phyloP scores from a whole-genome alignment of 2,113 vertebrate species.

The Nettapus auritus region DNA sequence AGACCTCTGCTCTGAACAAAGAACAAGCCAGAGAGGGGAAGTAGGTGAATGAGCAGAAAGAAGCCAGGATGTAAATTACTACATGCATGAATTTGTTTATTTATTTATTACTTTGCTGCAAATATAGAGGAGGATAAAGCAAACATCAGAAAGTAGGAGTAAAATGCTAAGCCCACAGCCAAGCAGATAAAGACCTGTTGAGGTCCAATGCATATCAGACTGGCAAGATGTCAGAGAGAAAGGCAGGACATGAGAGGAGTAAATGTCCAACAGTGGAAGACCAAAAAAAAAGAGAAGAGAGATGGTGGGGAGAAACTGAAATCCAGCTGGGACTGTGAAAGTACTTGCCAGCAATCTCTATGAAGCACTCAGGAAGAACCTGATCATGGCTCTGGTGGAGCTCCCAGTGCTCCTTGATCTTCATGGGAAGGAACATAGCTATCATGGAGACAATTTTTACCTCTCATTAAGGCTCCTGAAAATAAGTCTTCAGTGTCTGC shows the following conservation, averaged over 20 bases:
- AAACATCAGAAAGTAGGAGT: neutral
- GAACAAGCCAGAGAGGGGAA: neutral
- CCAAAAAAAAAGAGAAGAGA: neutral
- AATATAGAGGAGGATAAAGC: neutral
- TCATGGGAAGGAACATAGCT: accelerated
- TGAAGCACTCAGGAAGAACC: accelerated
- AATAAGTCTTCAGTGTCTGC: neutral
- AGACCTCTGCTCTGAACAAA: neutral
- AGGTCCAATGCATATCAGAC: neutral
- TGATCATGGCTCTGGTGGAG: neutral
- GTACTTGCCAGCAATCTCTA: neutral
- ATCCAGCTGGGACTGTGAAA: neutral
- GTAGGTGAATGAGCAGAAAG: neutral
- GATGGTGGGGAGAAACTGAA: neutral
- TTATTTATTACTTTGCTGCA: neutral
- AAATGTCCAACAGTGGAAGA: neutral
- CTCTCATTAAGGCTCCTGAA: neutral
- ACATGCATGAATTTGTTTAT: neutral
- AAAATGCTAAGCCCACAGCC: neutral
- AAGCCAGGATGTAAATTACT: neutral
- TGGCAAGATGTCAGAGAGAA: neutral
- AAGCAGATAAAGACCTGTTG: neutral
- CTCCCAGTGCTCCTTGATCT: neutral
- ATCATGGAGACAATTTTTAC: neutral
- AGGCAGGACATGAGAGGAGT: neutral